Conservation (phyloP, 2,888 invertebrate genomes). For the Agrilus mali region DNA sequence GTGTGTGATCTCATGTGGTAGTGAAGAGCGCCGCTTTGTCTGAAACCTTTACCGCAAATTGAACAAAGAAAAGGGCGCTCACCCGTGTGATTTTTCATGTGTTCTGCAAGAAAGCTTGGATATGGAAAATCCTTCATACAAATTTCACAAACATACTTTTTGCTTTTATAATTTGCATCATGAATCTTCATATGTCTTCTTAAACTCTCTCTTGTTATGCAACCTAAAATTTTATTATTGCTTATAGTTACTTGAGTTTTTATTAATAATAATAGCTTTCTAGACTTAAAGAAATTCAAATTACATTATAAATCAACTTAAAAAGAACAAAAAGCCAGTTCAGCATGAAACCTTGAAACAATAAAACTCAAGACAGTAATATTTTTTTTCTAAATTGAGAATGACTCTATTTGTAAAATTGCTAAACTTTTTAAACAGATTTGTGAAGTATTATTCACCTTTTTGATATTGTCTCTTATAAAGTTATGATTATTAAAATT, state of each 20-base stretch:
- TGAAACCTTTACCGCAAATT: conserved; percentile 28
- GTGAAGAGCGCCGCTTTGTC: conserved; percentile 22
- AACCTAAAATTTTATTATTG: conserved; percentile 18
- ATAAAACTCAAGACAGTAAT: too few relatives aligned
- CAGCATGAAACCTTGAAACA: too few relatives aligned
- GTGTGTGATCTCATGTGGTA: conserved; percentile 20
- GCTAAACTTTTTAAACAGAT: too few relatives aligned
- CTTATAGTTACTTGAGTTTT: neutral
- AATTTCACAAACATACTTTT: conserved; percentile 22
- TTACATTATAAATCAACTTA: too few relatives aligned
- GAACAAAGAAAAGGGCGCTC: conserved; percentile 30
- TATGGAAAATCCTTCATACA: conserved; percentile 26
- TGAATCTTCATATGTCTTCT: conserved; percentile 27
- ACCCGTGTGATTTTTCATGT: conserved; percentile 31
- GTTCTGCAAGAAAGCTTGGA: conserved; percentile 26
- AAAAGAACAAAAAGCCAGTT: too few relatives aligned
- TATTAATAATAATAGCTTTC: neutral
- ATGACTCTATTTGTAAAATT: too few relatives aligned
- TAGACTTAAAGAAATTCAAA: too few relatives aligned
- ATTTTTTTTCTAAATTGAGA: too few relatives aligned
- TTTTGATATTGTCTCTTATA: too few relatives aligned
- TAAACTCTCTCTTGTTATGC: conserved; percentile 28
- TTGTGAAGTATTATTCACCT: too few relatives aligned
- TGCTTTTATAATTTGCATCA: conserved; percentile 23
- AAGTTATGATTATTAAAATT: too few relatives aligned